Conservation (phyloP, 2,888 invertebrate species). For the Amorpha juglandis region DNA sequence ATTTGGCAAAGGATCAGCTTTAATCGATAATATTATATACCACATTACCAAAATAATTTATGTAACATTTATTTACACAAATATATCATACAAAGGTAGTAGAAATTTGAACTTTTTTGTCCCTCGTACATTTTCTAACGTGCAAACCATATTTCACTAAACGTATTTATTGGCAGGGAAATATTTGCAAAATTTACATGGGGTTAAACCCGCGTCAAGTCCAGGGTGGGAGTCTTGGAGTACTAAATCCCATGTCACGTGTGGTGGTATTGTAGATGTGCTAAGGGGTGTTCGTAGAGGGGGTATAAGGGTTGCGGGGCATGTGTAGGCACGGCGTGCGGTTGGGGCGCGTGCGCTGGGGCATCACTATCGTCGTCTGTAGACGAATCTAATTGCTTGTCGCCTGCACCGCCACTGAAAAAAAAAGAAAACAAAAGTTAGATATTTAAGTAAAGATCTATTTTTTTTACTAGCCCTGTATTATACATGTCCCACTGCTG, state of each 20-base stretch:
- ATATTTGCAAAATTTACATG: constrained; percentile 1
- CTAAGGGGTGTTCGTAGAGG: constrained; percentile 73
- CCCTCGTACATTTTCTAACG: too few relatives aligned
- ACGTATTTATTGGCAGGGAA: too few relatives aligned
- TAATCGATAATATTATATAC: too few relatives aligned
- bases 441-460: constrained; percentile 12
- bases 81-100: too few relatives aligned
- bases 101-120: too few relatives aligned
- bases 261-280: constrained; percentile 76
- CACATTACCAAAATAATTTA: too few relatives aligned
- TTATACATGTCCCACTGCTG: too few relatives aligned
- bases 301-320: constrained; percentile 70
- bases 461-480: too few relatives aligned
- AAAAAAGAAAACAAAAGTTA: constrained; percentile 26
- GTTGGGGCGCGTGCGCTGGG: constrained; percentile 50
- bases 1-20: too few relatives aligned
- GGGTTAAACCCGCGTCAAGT: background rate
- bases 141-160: background rate
- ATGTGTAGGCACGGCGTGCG: constrained; percentile 51
- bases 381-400: constrained; percentile 77
- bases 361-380: constrained; percentile 78
- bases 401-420: constrained; percentile 71
- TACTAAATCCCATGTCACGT: constrained; percentile 53
- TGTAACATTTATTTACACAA: too few relatives aligned
- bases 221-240: background rate